These are phyloP conservation scores for Ricordea florida DNA, from an alignment of 92 coral and sea anemone genomes.

Conservation along the genomic window DNA sequence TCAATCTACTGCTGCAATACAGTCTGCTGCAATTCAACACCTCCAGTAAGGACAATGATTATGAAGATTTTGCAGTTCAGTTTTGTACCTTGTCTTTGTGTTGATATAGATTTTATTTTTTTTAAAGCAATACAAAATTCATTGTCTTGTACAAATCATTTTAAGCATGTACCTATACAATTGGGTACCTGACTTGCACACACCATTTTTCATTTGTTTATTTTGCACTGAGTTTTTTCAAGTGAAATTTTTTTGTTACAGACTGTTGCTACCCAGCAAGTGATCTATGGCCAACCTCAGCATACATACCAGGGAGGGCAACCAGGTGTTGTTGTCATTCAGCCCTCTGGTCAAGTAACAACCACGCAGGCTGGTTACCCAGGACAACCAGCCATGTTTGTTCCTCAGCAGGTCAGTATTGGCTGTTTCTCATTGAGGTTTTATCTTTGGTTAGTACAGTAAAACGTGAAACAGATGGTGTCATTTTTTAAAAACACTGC, in stretches of 20 bases:
- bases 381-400: neutral
- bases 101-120: neutral
- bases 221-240: neutral
- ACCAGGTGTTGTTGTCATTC: conserved; percentile 14
- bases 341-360: conserved; percentile 15
- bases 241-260: neutral
- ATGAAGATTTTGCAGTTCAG: neutral
- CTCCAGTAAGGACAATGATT: neutral
- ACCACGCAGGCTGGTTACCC: neutral
- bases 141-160: neutral
- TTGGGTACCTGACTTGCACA: neutral
- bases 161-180: no score
- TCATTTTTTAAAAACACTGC: no score
- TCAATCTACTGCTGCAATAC: conserved; percentile 74
- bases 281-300: neutral
- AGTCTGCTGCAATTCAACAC: conserved; percentile 35
- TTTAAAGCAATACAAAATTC: neutral
- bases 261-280: neutral
- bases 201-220: neutral
- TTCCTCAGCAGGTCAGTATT: neutral
- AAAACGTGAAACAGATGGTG: no score
- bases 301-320: neutral
- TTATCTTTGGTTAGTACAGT: no score
- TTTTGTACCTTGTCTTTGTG: neutral
- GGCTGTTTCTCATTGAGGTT: no score